Percentiles rank a stretch among this genome's conserved stretches.
phyloP scores from a whole-genome alignment of 2,113 vertebrate genomes.

The Cochlearius cochlearius region DNA sequence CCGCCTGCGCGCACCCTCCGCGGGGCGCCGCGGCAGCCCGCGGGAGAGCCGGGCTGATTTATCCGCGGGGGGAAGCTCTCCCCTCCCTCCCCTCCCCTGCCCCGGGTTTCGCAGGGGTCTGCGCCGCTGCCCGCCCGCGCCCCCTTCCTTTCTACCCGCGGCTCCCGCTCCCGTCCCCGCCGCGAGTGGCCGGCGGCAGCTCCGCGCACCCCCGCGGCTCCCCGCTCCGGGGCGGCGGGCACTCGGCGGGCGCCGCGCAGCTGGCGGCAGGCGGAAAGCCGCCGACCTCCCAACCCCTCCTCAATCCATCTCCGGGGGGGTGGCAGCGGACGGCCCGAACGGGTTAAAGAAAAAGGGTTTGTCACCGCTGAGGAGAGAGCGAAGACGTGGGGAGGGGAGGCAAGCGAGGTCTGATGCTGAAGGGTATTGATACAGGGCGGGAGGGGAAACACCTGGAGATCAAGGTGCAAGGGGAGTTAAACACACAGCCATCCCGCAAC shows the following conservation, averaged over 20 bases:
- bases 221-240: neutral
- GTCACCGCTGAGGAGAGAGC: neutral
- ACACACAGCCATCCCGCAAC: rapidly evolving
- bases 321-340: neutral
- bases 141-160: neutral
- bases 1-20: neutral
- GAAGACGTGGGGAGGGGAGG: neutral
- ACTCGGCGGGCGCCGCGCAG: neutral
- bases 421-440: neutral
- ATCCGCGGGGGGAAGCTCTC: neutral
- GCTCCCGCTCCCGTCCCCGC: neutral
- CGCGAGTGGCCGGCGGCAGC: neutral
- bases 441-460: neutral
- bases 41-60: neutral
- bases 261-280: neutral
- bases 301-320: neutral
- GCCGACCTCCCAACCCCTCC: neutral
- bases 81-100: neutral
- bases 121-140: neutral
- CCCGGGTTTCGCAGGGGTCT: neutral
- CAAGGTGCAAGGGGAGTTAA: neutral
- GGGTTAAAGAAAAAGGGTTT: constrained; percentile 17
- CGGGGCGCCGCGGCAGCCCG: neutral
- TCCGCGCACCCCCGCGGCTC: neutral
- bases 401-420: neutral